Percentiles rank a stretch among this genome's conserved stretches.
Conservation (phyloP, 2,797 vertebrate species). For the Malacoctenus gilli region DNA sequence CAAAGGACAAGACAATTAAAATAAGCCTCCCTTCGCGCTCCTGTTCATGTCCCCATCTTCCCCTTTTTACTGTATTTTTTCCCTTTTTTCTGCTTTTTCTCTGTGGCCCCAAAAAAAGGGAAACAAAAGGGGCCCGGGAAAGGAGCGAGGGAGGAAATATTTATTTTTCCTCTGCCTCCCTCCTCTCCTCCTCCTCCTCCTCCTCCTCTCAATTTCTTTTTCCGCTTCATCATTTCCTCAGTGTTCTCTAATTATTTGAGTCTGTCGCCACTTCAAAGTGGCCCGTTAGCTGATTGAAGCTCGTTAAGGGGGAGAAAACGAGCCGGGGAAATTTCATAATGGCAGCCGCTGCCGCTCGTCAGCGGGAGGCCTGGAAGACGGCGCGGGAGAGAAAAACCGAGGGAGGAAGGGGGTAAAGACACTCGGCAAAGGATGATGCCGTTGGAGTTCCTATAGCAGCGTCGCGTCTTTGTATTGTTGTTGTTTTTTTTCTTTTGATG, state of each 20-base stretch:
- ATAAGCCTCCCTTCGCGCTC: conserved; percentile 14
- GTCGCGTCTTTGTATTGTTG: too few species aligned
- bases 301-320: conserved; percentile 43
- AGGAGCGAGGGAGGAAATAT: conserved; percentile 15
- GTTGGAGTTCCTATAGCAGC: too few species aligned
- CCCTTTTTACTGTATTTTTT: not conserved
- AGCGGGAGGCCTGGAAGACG: conserved; percentile 28
- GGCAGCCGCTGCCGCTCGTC: conserved; percentile 35
- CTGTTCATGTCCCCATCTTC: conserved; percentile 2
- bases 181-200: not conserved
- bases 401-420: too few species aligned
- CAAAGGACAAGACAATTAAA: conserved; percentile 34
- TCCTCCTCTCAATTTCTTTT: not conserved
- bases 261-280: conserved; percentile 57
- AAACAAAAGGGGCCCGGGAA: not conserved
- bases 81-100: not conserved
- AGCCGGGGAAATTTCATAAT: conserved; percentile 46
- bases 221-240: conserved; percentile 12
- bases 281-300: conserved; percentile 58
- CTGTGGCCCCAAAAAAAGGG: not conserved
- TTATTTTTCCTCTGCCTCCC: not conserved
- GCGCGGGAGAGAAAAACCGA: not conserved
- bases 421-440: too few species aligned
- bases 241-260: conserved; percentile 55
- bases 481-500: too few species aligned